Evolutionary conservation across 2,888 invertebrate species (phyloP), one percentile per base, ranked within the genome.

Genomic region (Eristalis tenax): DNA sequence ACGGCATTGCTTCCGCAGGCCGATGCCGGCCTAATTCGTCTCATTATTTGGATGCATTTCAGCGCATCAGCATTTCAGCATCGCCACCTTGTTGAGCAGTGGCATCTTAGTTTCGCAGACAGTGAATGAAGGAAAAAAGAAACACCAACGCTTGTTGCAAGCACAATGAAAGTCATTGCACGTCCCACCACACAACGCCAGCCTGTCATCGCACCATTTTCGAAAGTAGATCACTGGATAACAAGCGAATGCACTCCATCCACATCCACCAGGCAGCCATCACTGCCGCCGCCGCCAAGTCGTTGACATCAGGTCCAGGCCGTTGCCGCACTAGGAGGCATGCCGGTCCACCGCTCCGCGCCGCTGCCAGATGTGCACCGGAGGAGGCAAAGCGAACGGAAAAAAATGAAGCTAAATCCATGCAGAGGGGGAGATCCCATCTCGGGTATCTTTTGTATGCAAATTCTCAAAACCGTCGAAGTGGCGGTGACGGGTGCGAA

Each of bases 151-250:
- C 4, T 15, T 4, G 73, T 73, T 81, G 57, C 50, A 50, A 8
- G 77, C 69, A 74, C 73, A 81, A 86, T 74, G 77, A 82, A 86
- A 86, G 69, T 65, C 85, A 75, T 81, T 81, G 26, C 59, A 32
- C 32, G 74, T 74, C 64, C 85, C 38, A 71, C 70, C 61, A 59
- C 61, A 59, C 61, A 68, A 61, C 70, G 69, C 74, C 77, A 56
- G 74, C 74, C 86, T 82, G 82, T 78, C 86, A 82, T 74, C 86
- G 70, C 70, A 66, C 61, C 66, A 65, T 83, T 86, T 86, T 86
- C 65, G 86, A 86, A 86, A 86, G 86, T 86, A 86, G 86, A 86
- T 86, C 86, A 86, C 70, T 86, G 86, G 86, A 86, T 86, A 86
- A 86, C 86, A 23, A 82, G 74, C 82, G 75, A 82, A 77, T 86